Evolutionary conservation across 2,797 vertebrate genomes (phyloP).

Genomic region (Trematomus bernacchii): DNA sequence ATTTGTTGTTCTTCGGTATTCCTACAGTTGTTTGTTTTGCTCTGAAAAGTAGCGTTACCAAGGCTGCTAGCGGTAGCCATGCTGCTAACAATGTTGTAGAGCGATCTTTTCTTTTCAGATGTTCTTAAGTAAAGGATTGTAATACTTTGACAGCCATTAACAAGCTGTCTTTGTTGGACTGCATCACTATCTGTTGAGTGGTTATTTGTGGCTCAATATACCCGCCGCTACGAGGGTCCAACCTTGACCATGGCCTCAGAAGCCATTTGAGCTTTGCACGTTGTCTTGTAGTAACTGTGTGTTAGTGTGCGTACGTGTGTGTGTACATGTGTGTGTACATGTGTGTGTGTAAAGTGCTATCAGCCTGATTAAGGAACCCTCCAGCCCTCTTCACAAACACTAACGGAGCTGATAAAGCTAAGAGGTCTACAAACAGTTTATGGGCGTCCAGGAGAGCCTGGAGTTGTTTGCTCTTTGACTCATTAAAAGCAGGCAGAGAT

Average conservation of each 20-base stretch:
- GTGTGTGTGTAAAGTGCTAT: slow-evolving; percentile 53
- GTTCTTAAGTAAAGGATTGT: no score
- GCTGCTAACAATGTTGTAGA: no score
- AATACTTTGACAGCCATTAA: no score
- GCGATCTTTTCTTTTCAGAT: no score
- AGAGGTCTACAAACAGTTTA: slow-evolving; percentile 74
- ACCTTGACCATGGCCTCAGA: slow-evolving; percentile 58
- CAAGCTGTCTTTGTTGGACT: no score
- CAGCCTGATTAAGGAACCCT: slow-evolving; percentile 69
- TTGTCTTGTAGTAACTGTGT: slow-evolving; percentile 36
- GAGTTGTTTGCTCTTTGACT: slow-evolving; percentile 72
- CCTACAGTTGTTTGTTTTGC: no score
- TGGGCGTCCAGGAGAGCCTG: slow-evolving; percentile 61
- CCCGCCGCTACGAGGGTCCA: background rate
- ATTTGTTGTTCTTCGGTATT: no score
- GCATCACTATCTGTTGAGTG: background rate
- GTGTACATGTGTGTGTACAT: background rate
- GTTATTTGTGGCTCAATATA: background rate
- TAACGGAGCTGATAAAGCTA: slow-evolving; percentile 71
- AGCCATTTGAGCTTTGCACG: slow-evolving; percentile 22
- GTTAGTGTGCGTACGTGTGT: background rate
- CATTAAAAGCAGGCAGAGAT: slow-evolving; percentile 38
- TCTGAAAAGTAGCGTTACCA: no score
- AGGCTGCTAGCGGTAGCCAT: no score
- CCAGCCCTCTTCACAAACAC: slow-evolving; percentile 85